These are phyloP conservation scores for human DNA, from an alignment of 2,113 vertebrate genomes.

Conservation along the genomic window DNA sequence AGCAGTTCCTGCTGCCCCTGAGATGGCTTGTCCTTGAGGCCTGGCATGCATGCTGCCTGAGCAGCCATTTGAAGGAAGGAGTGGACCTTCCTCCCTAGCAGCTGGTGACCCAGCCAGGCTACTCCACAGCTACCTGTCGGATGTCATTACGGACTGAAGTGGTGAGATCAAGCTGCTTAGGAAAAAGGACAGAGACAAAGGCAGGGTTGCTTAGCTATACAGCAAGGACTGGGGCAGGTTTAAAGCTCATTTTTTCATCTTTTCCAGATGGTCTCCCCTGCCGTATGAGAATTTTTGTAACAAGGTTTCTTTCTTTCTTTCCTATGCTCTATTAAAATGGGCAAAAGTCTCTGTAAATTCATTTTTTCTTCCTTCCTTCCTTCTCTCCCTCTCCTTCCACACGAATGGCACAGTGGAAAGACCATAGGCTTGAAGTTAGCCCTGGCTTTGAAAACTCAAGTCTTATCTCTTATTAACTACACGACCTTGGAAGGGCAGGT, in stretches of 20 bases:
- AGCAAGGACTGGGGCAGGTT: not conserved
- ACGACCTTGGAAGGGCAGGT: not conserved
- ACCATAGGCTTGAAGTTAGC: not conserved
- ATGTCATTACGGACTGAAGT: constrained; percentile 81
- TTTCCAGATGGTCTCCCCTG: not conserved
- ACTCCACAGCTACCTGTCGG: constrained; percentile 87
- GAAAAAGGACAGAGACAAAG: constrained; percentile 56
- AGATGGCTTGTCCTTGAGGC: constrained; percentile 80
- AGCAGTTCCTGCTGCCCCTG: constrained; percentile 36
- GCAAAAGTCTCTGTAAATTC: constrained; percentile 1
- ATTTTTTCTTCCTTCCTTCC: not conserved
- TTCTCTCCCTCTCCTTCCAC: not conserved
- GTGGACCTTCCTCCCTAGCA: constrained; percentile 76
- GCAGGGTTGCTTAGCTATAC: constrained; percentile 11
- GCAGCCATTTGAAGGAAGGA: constrained; percentile 56
- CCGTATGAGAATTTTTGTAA: not conserved
- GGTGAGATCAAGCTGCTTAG: constrained; percentile 81
- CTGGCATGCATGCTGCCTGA: constrained; percentile 60
- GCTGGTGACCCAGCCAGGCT: constrained; percentile 84
- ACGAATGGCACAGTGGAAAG: not conserved
- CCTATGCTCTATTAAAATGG: not conserved
- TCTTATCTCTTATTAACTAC: not conserved
- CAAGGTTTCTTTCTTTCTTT: constrained; percentile 31
- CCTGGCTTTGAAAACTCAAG: not conserved
- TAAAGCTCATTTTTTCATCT: constrained; percentile 57